Conservation (phyloP, 2,888 invertebrate species). For the Cephus nigrinus region DNA sequence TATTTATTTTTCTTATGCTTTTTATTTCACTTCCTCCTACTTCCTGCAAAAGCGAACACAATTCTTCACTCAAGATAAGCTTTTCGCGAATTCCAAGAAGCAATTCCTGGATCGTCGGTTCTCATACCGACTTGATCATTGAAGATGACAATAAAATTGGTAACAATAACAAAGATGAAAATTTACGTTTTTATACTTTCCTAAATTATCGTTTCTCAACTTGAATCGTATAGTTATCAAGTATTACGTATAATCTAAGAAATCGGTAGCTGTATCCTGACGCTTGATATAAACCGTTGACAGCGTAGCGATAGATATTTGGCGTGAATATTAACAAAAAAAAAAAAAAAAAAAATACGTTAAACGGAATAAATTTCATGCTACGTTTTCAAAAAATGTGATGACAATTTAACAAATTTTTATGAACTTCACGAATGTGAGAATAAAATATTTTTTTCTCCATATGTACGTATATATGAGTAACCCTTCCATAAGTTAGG, state of each 20-base stretch:
- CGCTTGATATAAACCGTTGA: neutral
- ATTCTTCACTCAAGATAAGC: neutral
- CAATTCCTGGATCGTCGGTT: neutral
- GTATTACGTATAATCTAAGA: neutral
- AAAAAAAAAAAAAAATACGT: too few relatives aligned
- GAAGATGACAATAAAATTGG: too few relatives aligned
- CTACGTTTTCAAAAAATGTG: neutral
- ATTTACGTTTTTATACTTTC: neutral
- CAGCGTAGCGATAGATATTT: neutral
- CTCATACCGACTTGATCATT: too few relatives aligned
- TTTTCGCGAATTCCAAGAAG: neutral
- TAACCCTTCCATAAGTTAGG: neutral
- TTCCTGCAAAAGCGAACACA: neutral
- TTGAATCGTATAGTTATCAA: neutral
- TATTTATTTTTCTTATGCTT: neutral
- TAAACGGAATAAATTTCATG: neutral
- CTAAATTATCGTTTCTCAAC: neutral
- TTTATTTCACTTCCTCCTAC: neutral
- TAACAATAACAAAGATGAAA: neutral
- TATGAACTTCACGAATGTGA: neutral
- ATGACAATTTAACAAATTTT: neutral
- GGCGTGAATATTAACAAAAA: neutral
- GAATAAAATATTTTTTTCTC: neutral
- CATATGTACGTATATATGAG: neutral
- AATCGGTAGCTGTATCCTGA: neutral